phyloP scores from a whole-genome alignment of 1,140 invertebrate genomes.

The Hormaphis cornu region DNA sequence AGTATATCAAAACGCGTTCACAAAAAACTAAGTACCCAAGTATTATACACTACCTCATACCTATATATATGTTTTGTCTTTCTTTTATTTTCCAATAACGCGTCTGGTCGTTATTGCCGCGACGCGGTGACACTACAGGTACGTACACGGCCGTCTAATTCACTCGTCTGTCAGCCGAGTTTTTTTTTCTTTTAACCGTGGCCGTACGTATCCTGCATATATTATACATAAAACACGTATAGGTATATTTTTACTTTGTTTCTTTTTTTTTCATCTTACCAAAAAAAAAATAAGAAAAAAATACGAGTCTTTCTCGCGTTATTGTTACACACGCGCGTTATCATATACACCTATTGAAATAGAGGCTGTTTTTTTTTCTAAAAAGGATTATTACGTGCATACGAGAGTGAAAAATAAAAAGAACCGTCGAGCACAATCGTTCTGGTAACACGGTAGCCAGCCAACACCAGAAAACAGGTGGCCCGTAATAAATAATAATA shows the following conservation, averaged over 20 bases:
- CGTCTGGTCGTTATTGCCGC: background rate
- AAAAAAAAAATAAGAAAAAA: no score
- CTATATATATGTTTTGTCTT: slow-evolving; percentile 5
- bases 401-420: background rate
- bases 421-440: background rate
- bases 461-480: slow-evolving; percentile 23
- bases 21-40: no score
- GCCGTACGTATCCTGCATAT: background rate
- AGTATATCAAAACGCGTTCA: no score
- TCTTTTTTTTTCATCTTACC: background rate
- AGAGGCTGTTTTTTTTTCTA: background rate
- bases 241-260: background rate
- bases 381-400: slow-evolving; percentile 12
- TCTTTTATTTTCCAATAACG: background rate
- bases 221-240: background rate
- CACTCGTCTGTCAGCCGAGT: slow-evolving; percentile 21
- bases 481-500: slow-evolving; percentile 28
- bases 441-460: slow-evolving; percentile 24
- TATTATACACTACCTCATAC: no score
- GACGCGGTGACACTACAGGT: slow-evolving; percentile 5
- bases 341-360: slow-evolving; percentile 15
- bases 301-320: background rate
- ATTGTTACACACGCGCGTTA: slow-evolving; percentile 26
- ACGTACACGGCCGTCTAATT: slow-evolving; percentile 28
- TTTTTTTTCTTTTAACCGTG: background rate